Conservation (phyloP, 2,113 vertebrate genomes). For the Sterrhoptilus dennistouni region DNA sequence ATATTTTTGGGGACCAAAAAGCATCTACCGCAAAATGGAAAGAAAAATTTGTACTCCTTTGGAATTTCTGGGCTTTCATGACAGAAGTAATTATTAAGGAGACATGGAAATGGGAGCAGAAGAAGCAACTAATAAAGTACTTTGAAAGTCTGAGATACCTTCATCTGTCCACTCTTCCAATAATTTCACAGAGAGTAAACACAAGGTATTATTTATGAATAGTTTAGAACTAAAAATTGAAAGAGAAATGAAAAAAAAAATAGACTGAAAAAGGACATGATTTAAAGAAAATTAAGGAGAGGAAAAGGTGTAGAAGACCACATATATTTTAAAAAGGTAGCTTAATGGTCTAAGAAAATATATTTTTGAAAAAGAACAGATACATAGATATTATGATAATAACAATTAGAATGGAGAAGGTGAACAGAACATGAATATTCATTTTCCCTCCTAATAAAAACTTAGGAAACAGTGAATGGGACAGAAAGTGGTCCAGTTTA, state of each 20-base stretch:
- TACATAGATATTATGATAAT: not conserved
- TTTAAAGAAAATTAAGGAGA: not conserved
- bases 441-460: not conserved
- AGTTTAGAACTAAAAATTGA: not conserved
- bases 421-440: not conserved
- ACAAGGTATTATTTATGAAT: rapidly evolving
- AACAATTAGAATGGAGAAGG: not conserved
- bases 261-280: not conserved
- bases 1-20: not conserved
- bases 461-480: not conserved
- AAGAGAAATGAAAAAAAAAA: not conserved
- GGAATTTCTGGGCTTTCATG: not conserved
- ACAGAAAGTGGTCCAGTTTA: rapidly evolving
- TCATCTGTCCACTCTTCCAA: not conserved
- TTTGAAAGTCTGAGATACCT: not conserved
- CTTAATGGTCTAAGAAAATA: not conserved
- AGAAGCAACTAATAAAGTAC: not conserved
- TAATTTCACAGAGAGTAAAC: not conserved
- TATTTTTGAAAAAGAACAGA: not conserved
- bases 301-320: rapidly evolving
- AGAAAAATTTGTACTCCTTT: not conserved
- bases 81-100: not conserved
- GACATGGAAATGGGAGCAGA: not conserved
- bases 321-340: not conserved
- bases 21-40: not conserved